A percentile compares a stretch with the other conserved stretches of the same genome.
Evolutionary conservation across 2,113 vertebrate species (phyloP).

Genomic region (Sebastes schlegelii): DNA sequence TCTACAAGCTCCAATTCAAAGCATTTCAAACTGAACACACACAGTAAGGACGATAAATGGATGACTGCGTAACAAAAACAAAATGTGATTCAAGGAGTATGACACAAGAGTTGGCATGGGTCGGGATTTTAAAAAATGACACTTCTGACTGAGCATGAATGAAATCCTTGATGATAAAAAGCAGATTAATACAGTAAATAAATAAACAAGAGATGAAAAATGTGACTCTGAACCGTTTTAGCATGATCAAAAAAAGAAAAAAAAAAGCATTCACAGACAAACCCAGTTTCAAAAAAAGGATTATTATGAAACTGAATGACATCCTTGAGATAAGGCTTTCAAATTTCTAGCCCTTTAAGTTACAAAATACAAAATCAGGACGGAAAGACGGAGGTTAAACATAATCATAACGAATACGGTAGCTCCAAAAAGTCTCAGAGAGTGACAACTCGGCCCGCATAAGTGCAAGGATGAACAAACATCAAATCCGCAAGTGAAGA

Average conservation of each 20-base stretch:
- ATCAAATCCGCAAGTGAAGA: not conserved
- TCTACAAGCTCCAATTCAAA: slow-evolving; percentile 41
- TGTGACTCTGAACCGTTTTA: slow-evolving; percentile 12
- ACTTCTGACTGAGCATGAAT: not conserved
- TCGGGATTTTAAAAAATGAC: slow-evolving; percentile 11
- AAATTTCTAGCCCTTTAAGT: slow-evolving; percentile 65
- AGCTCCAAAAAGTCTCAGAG: slow-evolving; percentile 32
- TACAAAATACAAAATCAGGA: slow-evolving; percentile 53
- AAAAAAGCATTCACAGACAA: slow-evolving; percentile 48
- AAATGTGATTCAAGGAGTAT: not conserved
- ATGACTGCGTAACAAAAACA: not conserved
- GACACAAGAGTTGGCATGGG: slow-evolving; percentile 17
- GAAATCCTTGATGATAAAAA: slow-evolving; percentile 15
- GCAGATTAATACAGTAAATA: slow-evolving; percentile 34
- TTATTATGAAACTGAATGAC: slow-evolving; percentile 45
- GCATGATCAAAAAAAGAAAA: slow-evolving; percentile 15
- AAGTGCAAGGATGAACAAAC: slow-evolving; percentile 50
- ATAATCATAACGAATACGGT: slow-evolving; percentile 56
- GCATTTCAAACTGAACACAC: slow-evolving; percentile 43
- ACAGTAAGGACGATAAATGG: not conserved
- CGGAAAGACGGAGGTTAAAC: slow-evolving; percentile 47
- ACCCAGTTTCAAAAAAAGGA: slow-evolving; percentile 18
- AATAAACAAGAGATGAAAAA: slow-evolving; percentile 47
- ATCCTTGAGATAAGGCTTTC: slow-evolving; percentile 69
- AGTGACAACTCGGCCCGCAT: slow-evolving; percentile 18